Evolutionary conservation across 35 echinoderm and acorn worm genomes (phyloP).

Genomic region (Lytechinus variegatus): DNA sequence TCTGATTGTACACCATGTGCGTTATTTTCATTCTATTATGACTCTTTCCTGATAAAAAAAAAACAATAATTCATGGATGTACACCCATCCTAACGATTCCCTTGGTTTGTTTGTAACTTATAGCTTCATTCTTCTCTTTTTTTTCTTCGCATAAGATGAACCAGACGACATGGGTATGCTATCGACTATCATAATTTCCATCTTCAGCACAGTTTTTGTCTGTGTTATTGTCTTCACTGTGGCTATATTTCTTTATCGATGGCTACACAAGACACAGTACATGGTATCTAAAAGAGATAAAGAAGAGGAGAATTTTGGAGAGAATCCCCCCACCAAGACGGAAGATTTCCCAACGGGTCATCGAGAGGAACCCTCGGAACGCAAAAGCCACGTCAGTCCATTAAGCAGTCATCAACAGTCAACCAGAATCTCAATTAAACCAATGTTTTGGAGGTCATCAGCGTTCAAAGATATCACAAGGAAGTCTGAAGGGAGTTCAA

Average conservation of each 20-base stretch:
- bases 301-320: neutral
- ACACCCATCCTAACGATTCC: too few relatives aligned
- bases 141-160: neutral
- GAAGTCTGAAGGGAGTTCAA: neutral
- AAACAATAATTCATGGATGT: too few relatives aligned
- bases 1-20: too few relatives aligned
- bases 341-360: neutral
- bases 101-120: too few relatives aligned
- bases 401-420: neutral
- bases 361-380: neutral
- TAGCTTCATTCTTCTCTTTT: neutral
- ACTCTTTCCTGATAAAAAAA: too few relatives aligned
- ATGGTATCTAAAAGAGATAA: neutral
- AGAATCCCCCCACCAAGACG: neutral
- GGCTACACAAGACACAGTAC: neutral
- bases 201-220: neutral
- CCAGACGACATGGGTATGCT: neutral
- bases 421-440: neutral
- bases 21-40: too few relatives aligned
- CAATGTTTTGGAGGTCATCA: neutral
- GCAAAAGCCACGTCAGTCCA: neutral
- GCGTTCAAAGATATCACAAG: neutral
- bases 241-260: neutral
- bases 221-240: neutral
- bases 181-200: neutral